Conservation (phyloP, 2,113 vertebrate genomes). For the Chiloscyllium plagiosum region DNA sequence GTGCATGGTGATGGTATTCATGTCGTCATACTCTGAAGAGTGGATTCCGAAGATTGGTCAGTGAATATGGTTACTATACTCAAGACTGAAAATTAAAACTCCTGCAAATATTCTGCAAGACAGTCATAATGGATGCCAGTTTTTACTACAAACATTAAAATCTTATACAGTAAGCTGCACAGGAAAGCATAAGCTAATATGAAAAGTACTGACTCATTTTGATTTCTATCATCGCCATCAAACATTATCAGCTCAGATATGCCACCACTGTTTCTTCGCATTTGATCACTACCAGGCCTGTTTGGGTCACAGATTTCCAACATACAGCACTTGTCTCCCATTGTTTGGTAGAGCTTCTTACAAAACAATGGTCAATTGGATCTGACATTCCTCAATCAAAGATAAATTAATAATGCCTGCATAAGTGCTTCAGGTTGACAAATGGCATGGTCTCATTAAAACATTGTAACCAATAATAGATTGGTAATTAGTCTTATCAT, state of each 20-base stretch:
- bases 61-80: background rate
- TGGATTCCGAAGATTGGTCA: background rate
- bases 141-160: background rate
- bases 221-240: background rate
- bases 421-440: background rate
- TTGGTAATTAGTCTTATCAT: background rate
- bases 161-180: background rate
- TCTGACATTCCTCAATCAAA: background rate
- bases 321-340: background rate
- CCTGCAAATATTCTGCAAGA: background rate
- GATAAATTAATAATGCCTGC: background rate
- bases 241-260: background rate
- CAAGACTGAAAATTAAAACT: background rate
- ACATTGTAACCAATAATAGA: constrained; percentile 15
- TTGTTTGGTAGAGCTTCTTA: background rate
- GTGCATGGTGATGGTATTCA: background rate
- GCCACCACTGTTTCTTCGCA: background rate
- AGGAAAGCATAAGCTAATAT: background rate
- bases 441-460: constrained; percentile 15
- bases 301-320: background rate
- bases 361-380: constrained; percentile 6
- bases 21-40: background rate
- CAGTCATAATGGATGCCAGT: background rate
- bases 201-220: background rate
- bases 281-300: background rate